Conservation (phyloP, 2,888 invertebrate species). For the Tetranychus piercei region DNA sequence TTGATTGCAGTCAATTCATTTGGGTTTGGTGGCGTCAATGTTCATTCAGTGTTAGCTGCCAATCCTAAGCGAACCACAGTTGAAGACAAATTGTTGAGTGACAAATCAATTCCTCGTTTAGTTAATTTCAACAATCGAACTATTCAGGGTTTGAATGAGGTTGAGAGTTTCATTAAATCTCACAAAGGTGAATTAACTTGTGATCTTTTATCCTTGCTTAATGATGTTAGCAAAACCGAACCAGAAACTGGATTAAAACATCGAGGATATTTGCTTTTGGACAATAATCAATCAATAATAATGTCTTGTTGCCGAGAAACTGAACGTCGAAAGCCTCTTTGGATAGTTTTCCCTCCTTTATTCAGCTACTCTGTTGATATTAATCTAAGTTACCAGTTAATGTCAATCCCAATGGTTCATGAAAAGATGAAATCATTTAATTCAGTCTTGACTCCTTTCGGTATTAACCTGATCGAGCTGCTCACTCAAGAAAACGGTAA, state of each 20-base stretch:
- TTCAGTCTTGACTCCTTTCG: slow-evolving; percentile 32
- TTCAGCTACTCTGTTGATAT: no score
- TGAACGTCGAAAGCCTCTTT: neutral
- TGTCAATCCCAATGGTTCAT: slow-evolving; percentile 34
- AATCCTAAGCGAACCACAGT: no score
- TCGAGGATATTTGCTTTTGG: slow-evolving; percentile 12
- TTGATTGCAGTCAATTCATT: no score
- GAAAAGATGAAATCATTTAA: slow-evolving; percentile 33
- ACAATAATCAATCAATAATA: neutral
- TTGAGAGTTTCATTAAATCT: slow-evolving; percentile 39
- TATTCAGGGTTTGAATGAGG: slow-evolving; percentile 48
- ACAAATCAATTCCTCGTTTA: no score
- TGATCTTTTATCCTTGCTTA: slow-evolving; percentile 53
- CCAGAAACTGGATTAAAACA: neutral
- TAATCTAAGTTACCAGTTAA: slow-evolving; percentile 28
- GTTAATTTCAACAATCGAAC: slow-evolving; percentile 68
- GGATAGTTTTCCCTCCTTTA: neutral
- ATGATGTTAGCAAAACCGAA: slow-evolving; percentile 8
- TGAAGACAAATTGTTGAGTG: no score
- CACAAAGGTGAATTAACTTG: slow-evolving; percentile 37
- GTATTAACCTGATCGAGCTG: slow-evolving; percentile 34
- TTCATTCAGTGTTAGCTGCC: no score
- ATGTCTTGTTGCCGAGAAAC: neutral
- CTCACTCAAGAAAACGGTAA: slow-evolving; percentile 35
- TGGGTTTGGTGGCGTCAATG: no score